These are phyloP conservation scores for Fukomys damarensis DNA, from an alignment of 2,113 vertebrate genomes.

Conservation along the genomic window DNA sequence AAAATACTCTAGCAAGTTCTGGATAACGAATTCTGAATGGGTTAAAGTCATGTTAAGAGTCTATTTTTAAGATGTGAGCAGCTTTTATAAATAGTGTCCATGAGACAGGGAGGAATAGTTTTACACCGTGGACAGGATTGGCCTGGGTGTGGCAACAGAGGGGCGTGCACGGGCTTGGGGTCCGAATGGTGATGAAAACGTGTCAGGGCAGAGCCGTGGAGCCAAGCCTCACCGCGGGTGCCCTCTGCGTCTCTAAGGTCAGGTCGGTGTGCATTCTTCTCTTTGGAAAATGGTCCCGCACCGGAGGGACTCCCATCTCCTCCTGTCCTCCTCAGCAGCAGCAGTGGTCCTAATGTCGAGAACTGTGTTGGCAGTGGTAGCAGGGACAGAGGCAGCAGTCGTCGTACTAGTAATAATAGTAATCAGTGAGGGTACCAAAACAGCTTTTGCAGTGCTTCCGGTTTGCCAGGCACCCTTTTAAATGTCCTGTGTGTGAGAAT, in stretches of 20 bases:
- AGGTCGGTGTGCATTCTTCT: background rate
- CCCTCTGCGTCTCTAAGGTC: background rate
- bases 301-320: too few species aligned
- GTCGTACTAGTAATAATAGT: background rate
- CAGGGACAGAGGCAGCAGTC: accelerated
- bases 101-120: background rate
- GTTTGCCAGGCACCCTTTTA: background rate
- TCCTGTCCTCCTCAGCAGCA: background rate
- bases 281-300: background rate
- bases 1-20: background rate
- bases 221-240: background rate
- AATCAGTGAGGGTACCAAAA: background rate
- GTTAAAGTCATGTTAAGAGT: background rate
- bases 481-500: background rate
- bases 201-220: background rate
- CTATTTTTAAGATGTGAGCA: background rate
- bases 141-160: background rate
- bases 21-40: background rate
- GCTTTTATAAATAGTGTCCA: background rate
- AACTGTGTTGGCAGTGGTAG: accelerated
- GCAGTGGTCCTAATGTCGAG: accelerated
- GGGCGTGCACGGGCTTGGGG: accelerated
- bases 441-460: background rate
- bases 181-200: too few species aligned
- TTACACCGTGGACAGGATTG: background rate